phyloP scores from a whole-genome alignment of 2,113 vertebrate genomes.

The Ivindomyrus marchei region DNA sequence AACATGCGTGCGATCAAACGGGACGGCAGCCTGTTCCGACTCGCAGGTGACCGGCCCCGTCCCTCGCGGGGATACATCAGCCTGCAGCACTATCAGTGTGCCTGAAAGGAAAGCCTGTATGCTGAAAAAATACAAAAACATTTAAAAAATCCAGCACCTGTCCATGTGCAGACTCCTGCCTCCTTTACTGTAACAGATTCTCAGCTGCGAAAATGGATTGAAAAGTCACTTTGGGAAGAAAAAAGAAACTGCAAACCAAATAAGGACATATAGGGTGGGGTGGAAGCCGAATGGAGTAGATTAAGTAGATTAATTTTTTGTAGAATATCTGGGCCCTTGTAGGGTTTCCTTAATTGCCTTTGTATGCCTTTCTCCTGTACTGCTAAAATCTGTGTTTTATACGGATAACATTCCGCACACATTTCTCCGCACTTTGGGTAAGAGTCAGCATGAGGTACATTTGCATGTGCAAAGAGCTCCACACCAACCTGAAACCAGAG shows the following conservation, averaged over 20 bases:
- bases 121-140: too few relatives aligned
- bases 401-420: background rate
- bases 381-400: background rate
- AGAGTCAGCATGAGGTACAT: background rate
- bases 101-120: background rate
- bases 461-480: background rate
- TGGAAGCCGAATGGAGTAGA: background rate
- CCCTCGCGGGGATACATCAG: background rate
- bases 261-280: background rate
- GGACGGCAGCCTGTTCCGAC: conserved; percentile 23
- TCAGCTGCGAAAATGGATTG: background rate
- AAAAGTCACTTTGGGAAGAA: background rate
- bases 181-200: background rate
- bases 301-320: background rate
- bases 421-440: background rate
- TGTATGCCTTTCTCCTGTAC: background rate
- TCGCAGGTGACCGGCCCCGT: too few relatives aligned
- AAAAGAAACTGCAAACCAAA: background rate
- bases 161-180: background rate
- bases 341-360: background rate
- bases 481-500: background rate
- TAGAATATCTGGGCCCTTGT: background rate
- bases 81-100: background rate
- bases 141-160: background rate
- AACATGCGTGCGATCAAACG: conserved; percentile 43